Conservation (phyloP, 35 echinoderm and acorn worm genomes). For the Eucidaris tribuloides region DNA sequence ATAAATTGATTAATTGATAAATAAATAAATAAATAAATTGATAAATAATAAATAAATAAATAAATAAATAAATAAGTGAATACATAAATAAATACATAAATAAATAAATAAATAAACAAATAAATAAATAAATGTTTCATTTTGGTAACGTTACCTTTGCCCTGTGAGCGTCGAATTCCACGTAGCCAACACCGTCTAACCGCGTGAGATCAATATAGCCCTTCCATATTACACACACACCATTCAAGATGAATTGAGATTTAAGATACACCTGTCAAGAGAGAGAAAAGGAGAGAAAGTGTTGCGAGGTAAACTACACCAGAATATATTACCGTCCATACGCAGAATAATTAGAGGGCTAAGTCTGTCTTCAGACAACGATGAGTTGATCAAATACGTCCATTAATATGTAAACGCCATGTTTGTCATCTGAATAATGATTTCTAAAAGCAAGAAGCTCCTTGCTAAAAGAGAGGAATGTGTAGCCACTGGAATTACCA, state of each 20-base stretch:
- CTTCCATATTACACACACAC: constrained; percentile 89
- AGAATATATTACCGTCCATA: not conserved
- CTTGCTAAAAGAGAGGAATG: too few species aligned
- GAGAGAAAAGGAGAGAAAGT: not conserved
- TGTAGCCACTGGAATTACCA: too few species aligned
- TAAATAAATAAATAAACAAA: not conserved
- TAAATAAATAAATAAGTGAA: not conserved
- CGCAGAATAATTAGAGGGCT: too few species aligned
- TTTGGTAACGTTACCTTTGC: constrained; percentile 72
- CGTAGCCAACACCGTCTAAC: constrained; percentile 79
- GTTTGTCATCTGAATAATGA: too few species aligned
- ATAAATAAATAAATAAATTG: not conserved
- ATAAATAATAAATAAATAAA: not conserved
- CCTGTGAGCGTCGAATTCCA: constrained; percentile 88
- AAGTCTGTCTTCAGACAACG: too few species aligned
- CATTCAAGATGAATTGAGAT: constrained; percentile 93
- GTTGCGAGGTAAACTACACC: not conserved
- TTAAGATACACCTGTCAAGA: constrained; percentile 84
- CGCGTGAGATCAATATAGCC: constrained; percentile 82
- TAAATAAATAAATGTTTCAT: not conserved
- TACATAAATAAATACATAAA: not conserved
- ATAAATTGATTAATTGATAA: not conserved
- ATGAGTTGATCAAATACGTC: too few species aligned
- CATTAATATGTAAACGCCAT: too few species aligned
- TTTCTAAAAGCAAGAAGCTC: too few species aligned